Evolutionary conservation across 2,888 invertebrate genomes (phyloP).

Genomic region (Lymantria monacha): DNA sequence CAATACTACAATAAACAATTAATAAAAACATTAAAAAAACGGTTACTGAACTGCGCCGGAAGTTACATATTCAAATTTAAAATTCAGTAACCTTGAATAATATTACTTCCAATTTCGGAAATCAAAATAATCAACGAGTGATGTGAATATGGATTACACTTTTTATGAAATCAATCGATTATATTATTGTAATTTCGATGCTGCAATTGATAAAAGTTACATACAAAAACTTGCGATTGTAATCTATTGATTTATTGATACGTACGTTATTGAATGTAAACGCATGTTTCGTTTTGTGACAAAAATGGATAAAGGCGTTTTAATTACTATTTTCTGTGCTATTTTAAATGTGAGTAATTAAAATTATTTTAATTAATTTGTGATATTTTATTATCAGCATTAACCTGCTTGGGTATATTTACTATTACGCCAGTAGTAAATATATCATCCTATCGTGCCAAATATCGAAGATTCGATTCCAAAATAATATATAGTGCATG

Average conservation of each 20-base stretch:
- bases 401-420: no score
- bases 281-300: slow-evolving; percentile 25
- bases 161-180: slow-evolving; percentile 6
- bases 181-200: slow-evolving; percentile 20
- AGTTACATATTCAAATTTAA: no score
- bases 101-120: no score
- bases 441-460: no score
- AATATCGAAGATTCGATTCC: no score
- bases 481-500: no score
- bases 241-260: slow-evolving; percentile 37
- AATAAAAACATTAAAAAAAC: no score
- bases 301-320: slow-evolving; percentile 24
- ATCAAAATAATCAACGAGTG: slow-evolving; percentile 5
- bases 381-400: no score
- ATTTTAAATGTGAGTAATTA: slow-evolving; percentile 32
- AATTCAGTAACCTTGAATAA: no score
- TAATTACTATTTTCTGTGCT: slow-evolving; percentile 20
- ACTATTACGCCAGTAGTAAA: no score
- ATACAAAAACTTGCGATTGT: slow-evolving; percentile 41
- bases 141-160: slow-evolving; percentile 7
- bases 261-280: slow-evolving; percentile 23
- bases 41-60: no score
- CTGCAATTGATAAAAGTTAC: slow-evolving; percentile 37
- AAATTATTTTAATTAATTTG: not conserved
- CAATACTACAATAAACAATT: no score